These are phyloP conservation scores for Lycodopsis pacificus DNA, from an alignment of 2,797 vertebrate genomes.

Conservation along the genomic window DNA sequence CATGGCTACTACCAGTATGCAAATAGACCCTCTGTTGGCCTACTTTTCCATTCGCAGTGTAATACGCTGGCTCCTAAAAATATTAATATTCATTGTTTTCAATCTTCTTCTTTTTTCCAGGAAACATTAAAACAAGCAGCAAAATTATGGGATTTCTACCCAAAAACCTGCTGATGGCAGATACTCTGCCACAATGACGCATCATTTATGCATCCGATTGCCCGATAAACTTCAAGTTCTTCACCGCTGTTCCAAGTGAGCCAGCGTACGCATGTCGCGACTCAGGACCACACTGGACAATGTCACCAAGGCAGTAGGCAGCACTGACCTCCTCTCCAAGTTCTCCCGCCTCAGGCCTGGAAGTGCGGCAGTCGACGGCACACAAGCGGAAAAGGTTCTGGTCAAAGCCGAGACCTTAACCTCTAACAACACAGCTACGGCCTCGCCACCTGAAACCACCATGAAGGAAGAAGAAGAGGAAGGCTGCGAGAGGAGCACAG, in stretches of 20 bases:
- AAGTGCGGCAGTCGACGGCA: conserved; percentile 53
- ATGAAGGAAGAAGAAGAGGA: conserved; percentile 63
- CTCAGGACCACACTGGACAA: conserved; percentile 93
- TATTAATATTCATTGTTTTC: not conserved
- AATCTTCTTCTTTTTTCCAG: conserved; percentile 38
- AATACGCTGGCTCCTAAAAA: not conserved
- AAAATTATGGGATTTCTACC: not conserved
- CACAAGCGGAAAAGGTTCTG: conserved; percentile 48
- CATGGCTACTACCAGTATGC: conserved; percentile 58
- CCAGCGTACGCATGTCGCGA: conserved; percentile 90
- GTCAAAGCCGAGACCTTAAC: conserved; percentile 54
- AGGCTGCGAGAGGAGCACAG: conserved; percentile 49
- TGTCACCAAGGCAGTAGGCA: conserved; percentile 93
- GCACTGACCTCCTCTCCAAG: conserved; percentile 90
- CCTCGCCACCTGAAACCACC: conserved; percentile 26
- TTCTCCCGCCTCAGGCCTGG: conserved; percentile 89
- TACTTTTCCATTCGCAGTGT: not conserved
- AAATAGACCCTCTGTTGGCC: conserved; percentile 53
- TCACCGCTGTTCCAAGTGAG: conserved; percentile 27
- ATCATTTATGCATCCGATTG: conserved; percentile 4
- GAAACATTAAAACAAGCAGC: conserved; percentile 12
- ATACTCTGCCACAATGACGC: conserved; percentile 40
- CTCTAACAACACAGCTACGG: conserved; percentile 9
- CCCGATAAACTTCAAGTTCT: conserved; percentile 14
- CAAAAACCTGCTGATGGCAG: conserved; percentile 8